These are phyloP conservation scores for Drosophila trichaetosa DNA, from an alignment of 2,888 invertebrate species.

Conservation along the genomic window DNA sequence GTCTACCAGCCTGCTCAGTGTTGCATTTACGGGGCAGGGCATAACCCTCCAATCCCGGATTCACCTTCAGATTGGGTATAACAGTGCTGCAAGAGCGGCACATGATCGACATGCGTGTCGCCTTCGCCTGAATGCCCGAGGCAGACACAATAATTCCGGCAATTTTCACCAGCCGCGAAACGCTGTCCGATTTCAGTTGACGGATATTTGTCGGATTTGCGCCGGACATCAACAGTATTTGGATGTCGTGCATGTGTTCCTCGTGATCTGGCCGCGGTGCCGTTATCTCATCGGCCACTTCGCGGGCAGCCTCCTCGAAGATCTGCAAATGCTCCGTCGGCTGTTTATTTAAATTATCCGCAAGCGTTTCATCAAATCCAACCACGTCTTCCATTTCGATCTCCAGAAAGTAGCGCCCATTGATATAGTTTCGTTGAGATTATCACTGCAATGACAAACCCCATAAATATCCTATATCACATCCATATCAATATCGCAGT, in stretches of 20 bases:
- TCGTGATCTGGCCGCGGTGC: conserved; percentile 96
- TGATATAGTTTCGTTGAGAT: conserved; percentile 96
- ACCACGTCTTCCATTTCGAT: conserved; percentile 97
- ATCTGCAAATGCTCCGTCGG: conserved; percentile 97
- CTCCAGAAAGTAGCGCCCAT: conserved; percentile 94
- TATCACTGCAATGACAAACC: conserved; percentile 89
- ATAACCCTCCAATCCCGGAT: too few relatives aligned
- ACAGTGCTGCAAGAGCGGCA: too few relatives aligned
- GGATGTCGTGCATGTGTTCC: conserved; percentile 95
- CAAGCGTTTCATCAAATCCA: conserved; percentile 96
- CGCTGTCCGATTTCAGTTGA: conserved; percentile 95
- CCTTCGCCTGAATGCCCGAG: too few relatives aligned
- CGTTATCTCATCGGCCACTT: conserved; percentile 98
- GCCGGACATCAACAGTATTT: conserved; percentile 94
- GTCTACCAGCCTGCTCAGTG: conserved; percentile 94
- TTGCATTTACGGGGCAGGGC: too few relatives aligned
- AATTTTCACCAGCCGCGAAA: too few relatives aligned
- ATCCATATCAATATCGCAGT: not conserved
- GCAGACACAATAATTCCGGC: too few relatives aligned
- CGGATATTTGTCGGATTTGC: conserved; percentile 92
- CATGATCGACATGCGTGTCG: too few relatives aligned
- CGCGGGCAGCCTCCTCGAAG: conserved; percentile 98
- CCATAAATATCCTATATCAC: not conserved
- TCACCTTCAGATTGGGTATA: too few relatives aligned
- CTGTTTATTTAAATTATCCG: conserved; percentile 95